Conservation (phyloP, 2,113 vertebrate species). For the Loxodonta africana region DNA sequence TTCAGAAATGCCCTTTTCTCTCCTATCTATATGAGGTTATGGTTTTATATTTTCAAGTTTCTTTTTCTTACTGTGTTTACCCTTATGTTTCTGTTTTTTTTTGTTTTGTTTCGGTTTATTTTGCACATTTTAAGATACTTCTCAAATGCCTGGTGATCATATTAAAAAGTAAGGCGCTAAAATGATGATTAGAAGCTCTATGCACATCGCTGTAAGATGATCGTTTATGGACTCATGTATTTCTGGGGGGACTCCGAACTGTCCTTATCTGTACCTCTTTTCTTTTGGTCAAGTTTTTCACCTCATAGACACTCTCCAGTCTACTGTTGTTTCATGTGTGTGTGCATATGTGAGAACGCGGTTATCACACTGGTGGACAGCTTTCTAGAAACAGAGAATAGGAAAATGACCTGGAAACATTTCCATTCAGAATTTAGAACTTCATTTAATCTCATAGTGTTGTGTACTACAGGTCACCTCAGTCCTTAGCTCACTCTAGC, state of each 20-base stretch:
- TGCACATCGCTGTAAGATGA: not conserved
- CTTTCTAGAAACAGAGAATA: not conserved
- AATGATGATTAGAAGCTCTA: not conserved
- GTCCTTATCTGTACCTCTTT: not conserved
- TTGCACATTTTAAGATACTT: not conserved
- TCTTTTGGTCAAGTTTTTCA: not conserved
- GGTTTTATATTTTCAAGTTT: not conserved
- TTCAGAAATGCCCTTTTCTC: not conserved
- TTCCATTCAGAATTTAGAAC: not conserved
- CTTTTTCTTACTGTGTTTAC: not conserved
- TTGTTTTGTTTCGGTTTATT: not conserved
- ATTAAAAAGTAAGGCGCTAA: not conserved
- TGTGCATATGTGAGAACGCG: not conserved
- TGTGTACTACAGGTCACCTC: not conserved
- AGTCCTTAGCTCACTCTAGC: too few species aligned
- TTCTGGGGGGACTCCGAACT: not conserved
- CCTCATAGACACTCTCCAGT: not conserved
- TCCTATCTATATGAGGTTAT: not conserved
- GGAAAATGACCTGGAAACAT: not conserved
- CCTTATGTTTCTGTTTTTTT: not conserved
- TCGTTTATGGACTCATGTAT: not conserved
- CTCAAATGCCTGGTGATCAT: not conserved
- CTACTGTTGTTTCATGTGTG: not conserved
- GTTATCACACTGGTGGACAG: not conserved
- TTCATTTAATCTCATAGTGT: too few species aligned